phyloP scores from a whole-genome alignment of 2,797 vertebrate species.

The Coregonus suidteri region DNA sequence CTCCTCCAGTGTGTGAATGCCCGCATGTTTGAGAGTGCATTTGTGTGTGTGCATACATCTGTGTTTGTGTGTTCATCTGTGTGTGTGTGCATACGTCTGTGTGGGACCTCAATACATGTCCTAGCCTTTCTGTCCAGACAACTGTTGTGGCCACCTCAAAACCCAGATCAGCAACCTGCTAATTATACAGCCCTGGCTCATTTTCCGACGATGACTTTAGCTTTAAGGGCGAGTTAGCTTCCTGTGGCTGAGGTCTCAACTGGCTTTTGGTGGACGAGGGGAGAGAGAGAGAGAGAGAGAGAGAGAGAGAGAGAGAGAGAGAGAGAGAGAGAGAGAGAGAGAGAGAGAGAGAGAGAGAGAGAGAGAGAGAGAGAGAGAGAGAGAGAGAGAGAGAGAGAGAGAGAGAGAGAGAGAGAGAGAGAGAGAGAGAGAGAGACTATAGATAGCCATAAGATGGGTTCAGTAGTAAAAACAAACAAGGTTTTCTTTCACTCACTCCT shows the following conservation, averaged over 20 bases:
- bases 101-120: background rate
- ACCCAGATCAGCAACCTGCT: conserved; percentile 12
- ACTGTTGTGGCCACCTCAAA: conserved; percentile 9
- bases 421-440: conserved; percentile 59
- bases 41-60: no score
- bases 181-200: conserved; percentile 42
- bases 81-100: background rate
- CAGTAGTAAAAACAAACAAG: conserved; percentile 84
- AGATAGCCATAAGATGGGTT: conserved; percentile 69
- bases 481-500: conserved; percentile 54
- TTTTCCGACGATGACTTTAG: no score
- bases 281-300: no score
- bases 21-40: no score
- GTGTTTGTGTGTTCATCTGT: background rate
- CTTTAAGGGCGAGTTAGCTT: no score
- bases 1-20: background rate
- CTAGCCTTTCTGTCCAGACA: background rate
- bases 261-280: no score
- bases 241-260: no score
- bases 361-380: conserved; percentile 11
- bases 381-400: conserved; percentile 19
- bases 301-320: no score
- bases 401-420: conserved; percentile 15
- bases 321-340: no score
- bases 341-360: conserved; percentile 18